These are phyloP conservation scores for Scalopus aquaticus DNA, from an alignment of 2,113 vertebrate species.

Conservation along the genomic window DNA sequence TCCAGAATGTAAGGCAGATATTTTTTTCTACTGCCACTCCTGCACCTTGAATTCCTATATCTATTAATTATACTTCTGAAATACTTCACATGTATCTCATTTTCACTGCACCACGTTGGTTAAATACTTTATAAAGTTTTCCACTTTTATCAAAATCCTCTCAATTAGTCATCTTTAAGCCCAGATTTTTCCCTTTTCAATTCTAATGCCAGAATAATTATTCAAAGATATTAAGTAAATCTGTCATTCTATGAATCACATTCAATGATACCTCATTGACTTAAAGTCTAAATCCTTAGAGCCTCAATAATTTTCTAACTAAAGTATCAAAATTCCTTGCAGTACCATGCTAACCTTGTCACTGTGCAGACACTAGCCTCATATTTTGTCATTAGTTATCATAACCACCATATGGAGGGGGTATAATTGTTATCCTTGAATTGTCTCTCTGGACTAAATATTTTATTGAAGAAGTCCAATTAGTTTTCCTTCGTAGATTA, in stretches of 20 bases:
- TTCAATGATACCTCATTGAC: neutral
- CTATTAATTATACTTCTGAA: neutral
- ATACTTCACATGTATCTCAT: neutral
- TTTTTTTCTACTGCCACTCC: neutral
- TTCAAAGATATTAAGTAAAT: neutral
- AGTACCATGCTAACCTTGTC: neutral
- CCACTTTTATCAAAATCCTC: neutral
- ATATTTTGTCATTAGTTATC: neutral
- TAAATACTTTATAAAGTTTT: neutral
- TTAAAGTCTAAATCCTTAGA: neutral
- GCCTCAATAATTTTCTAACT: rapidly evolving
- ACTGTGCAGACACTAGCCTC: neutral
- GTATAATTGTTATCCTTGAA: neutral
- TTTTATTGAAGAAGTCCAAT: neutral
- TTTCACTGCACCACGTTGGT: neutral
- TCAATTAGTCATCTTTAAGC: neutral
- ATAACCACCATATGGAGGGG: no score
- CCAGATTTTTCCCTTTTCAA: neutral
- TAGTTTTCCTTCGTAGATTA: neutral
- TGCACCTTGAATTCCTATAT: neutral
- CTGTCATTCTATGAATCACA: neutral
- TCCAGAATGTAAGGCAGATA: neutral
- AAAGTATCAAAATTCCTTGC: neutral
- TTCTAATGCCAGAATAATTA: neutral
- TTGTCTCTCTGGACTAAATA: neutral